Evolutionary conservation across 2,113 vertebrate genomes (phyloP), one percentile per base, ranked within the genome.

Genomic region (Neopipo cinnamomea): DNA sequence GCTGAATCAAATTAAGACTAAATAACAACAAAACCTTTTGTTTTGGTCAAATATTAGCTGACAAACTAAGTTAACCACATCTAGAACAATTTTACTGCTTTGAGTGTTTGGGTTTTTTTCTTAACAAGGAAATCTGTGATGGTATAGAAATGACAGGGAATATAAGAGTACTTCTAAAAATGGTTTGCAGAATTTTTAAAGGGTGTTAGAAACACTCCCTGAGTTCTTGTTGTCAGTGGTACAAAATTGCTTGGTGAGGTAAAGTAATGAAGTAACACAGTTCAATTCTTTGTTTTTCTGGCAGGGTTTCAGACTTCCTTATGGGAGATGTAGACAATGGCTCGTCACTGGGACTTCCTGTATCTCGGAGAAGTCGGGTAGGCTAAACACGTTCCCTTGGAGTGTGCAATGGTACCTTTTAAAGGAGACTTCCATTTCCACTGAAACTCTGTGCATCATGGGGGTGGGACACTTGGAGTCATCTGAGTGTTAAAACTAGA

Each of bases 241-340:
- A 78, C 72, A 44, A 77, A 94, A 55, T 85, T 56, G 73, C 30
- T n/a, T 65, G 73, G 30, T 52, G 41, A 63, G 62, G 35, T 89
- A 31, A 91, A 71, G 68, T 42, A 91, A 85, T 80, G 65, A 96
- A 89, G 71, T 91, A 93, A 91, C 86, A 65, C 63, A 76, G 42
- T 80, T 78, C 63, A 79, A 62, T 80, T 76, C 83, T 73, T 83
- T 96, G 71, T 94, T 97, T 73, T 63, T 56, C 71, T 97, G 72
- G 79, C 98, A 99, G 99, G 96, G 98, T 99, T 98, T 99, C 99
- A 98, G 99, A 99, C 97, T 99, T 99, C 98, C 99, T 99, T 98
- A 99, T 99, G 99, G 99, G 99, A 98, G 99, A 99, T 99, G 98
- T 99, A 98, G 98, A 99, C 98, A 99, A 98, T 98, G 98, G 98